These are phyloP conservation scores for Geotrypetes seraphini DNA, from an alignment of 2,797 vertebrate species.

Conservation along the genomic window DNA sequence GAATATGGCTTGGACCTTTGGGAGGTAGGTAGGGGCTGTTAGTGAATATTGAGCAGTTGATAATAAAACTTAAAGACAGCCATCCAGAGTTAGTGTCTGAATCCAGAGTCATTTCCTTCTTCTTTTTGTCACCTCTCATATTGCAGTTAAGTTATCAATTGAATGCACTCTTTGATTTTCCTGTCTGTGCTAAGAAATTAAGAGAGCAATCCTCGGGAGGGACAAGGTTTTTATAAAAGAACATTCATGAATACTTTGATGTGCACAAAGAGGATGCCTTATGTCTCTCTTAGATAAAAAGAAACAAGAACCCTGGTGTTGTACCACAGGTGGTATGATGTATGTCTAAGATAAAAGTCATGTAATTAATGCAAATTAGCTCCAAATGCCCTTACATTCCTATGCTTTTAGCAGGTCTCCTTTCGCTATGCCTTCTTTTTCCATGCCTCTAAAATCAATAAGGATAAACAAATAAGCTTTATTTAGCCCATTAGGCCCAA, in stretches of 20 bases:
- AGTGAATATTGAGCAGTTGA: too few species aligned
- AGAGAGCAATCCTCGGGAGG: conserved; percentile 35
- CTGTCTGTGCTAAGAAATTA: conserved; percentile 38
- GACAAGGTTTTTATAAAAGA: conserved; percentile 31
- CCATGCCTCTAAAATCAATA: too few species aligned
- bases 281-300: conserved; percentile 3
- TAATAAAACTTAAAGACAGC: conserved; percentile 7
- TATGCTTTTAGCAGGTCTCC: too few species aligned
- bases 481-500: too few species aligned
- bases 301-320: not conserved
- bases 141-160: conserved; percentile 38
- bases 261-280: conserved; percentile 3
- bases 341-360: too few species aligned
- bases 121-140: conserved; percentile 46
- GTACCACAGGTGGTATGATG: not conserved
- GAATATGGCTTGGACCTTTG: conserved; percentile 20
- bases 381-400: too few species aligned
- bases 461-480: too few species aligned
- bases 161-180: conserved; percentile 34
- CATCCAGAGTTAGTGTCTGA: conserved; percentile 5
- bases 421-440: too few species aligned
- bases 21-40: conserved; percentile 12
- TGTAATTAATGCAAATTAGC: not conserved
- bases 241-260: conserved; percentile 2
- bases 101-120: conserved; percentile 25